Evolutionary conservation across 2,113 vertebrate genomes (phyloP).

Genomic region (Grantiella picta): DNA sequence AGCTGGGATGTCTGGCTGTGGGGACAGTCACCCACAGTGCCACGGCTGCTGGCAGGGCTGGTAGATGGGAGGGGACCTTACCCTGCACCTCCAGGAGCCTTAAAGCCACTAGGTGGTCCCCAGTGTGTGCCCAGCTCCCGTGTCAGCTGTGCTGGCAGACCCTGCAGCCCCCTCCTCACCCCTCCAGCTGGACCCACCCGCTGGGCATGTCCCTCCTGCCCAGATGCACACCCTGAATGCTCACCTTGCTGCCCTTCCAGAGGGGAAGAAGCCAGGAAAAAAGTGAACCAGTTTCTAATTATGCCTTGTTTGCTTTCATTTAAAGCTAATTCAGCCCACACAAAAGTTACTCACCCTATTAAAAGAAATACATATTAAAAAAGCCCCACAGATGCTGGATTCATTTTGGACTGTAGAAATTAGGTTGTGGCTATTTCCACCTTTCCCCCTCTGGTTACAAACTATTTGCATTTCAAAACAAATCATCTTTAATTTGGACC

Average conservation of each 20-base stretch:
- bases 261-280: neutral
- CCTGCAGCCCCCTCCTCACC: neutral
- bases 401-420: constrained; percentile 25
- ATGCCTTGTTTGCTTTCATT: constrained; percentile 70
- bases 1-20: neutral
- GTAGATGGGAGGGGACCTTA: neutral
- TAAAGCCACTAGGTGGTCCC: neutral
- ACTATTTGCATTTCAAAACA: constrained; percentile 68
- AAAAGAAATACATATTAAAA: constrained; percentile 13
- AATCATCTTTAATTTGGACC: constrained; percentile 59
- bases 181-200: accelerated
- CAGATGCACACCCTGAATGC: neutral
- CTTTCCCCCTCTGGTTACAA: constrained; percentile 65
- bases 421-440: constrained; percentile 48
- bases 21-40: neutral
- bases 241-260: neutral
- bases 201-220: accelerated
- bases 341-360: constrained; percentile 38
- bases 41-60: accelerated
- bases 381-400: neutral
- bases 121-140: accelerated
- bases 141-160: neutral
- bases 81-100: neutral
- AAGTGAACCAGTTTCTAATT: constrained; percentile 58
- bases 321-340: constrained; percentile 58